These are phyloP conservation scores for Teleopsis dalmanni DNA, from an alignment of 1,140 invertebrate species.

Conservation along the genomic window DNA sequence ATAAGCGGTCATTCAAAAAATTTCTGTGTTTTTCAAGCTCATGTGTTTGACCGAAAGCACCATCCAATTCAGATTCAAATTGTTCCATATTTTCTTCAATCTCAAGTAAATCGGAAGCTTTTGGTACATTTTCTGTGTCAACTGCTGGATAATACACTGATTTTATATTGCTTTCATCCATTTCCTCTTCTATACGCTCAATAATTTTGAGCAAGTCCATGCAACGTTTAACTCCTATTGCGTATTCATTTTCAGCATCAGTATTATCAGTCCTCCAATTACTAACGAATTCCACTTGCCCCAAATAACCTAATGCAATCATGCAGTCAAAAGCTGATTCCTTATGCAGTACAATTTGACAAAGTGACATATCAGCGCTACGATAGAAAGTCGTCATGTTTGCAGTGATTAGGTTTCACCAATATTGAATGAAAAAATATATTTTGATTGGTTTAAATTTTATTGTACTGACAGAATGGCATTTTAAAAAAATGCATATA, in stretches of 20 bases:
- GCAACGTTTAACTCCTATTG: conserved; percentile 80
- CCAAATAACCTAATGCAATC: conserved; percentile 24
- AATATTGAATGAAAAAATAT: too few species aligned
- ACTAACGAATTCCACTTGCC: conserved; percentile 30
- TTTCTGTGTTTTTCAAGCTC: conserved; percentile 58
- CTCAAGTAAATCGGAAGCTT: conserved; percentile 87
- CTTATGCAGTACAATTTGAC: conserved; percentile 26
- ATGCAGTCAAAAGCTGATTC: conserved; percentile 35
- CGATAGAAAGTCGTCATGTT: conserved; percentile 21
- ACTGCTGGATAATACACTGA: conserved; percentile 77
- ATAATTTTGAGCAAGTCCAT: conserved; percentile 89
- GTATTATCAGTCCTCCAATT: conserved; percentile 80
- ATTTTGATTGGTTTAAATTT: too few species aligned
- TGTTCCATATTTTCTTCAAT: conserved; percentile 83
- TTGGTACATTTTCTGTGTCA: conserved; percentile 68
- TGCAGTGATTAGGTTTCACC: too few species aligned
- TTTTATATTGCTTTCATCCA: conserved; percentile 87
- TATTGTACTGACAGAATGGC: too few species aligned
- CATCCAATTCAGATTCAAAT: conserved; percentile 76
- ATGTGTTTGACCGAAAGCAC: conserved; percentile 91
- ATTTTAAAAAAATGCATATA: too few species aligned
- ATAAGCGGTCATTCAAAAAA: conserved; percentile 18
- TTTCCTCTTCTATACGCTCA: conserved; percentile 89
- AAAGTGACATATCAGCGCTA: conserved; percentile 34
- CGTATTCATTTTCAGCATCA: conserved; percentile 86